These are phyloP conservation scores for Coreoperca whiteheadi DNA, from an alignment of 2,113 vertebrate species.

Conservation along the genomic window DNA sequence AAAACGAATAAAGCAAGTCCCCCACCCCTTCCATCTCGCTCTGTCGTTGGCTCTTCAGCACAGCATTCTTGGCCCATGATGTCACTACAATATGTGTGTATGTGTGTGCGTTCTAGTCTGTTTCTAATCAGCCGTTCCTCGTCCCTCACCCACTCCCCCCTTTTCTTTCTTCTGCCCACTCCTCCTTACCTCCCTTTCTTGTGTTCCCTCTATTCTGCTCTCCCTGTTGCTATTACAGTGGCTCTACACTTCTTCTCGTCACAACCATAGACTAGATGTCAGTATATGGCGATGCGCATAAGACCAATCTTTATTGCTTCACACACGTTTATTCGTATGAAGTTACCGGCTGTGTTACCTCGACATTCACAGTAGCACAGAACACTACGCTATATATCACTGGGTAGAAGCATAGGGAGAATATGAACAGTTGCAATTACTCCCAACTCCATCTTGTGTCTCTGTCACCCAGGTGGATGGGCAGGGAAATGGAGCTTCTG, in stretches of 20 bases:
- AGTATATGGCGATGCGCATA: background rate
- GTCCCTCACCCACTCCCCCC: slow-evolving; percentile 65
- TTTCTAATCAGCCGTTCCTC: slow-evolving; percentile 84
- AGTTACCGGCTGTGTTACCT: slow-evolving; percentile 1
- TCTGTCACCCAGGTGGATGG: slow-evolving; percentile 82
- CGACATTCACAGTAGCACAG: background rate
- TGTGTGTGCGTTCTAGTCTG: slow-evolving; percentile 81
- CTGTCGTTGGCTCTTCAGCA: slow-evolving; percentile 79
- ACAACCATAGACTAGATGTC: slow-evolving; percentile 33
- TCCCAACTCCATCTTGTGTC: slow-evolving; percentile 26
- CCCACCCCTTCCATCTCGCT: slow-evolving; percentile 76
- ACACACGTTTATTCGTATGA: slow-evolving; percentile 21
- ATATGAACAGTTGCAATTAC: background rate
- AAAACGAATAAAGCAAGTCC: slow-evolving; percentile 64
- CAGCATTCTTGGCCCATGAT: slow-evolving; percentile 83
- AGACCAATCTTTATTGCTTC: background rate
- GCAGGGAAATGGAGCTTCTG: slow-evolving; percentile 84
- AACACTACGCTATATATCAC: no score
- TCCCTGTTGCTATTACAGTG: slow-evolving; percentile 36
- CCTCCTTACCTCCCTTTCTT: slow-evolving; percentile 55
- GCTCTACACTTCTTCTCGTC: slow-evolving; percentile 41
- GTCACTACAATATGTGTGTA: slow-evolving; percentile 80
- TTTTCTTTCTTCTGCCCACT: slow-evolving; percentile 63
- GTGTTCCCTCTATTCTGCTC: slow-evolving; percentile 57
- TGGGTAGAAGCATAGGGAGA: background rate